phyloP scores from a whole-genome alignment of 2,888 invertebrate species.

The Morpho achilles region DNA sequence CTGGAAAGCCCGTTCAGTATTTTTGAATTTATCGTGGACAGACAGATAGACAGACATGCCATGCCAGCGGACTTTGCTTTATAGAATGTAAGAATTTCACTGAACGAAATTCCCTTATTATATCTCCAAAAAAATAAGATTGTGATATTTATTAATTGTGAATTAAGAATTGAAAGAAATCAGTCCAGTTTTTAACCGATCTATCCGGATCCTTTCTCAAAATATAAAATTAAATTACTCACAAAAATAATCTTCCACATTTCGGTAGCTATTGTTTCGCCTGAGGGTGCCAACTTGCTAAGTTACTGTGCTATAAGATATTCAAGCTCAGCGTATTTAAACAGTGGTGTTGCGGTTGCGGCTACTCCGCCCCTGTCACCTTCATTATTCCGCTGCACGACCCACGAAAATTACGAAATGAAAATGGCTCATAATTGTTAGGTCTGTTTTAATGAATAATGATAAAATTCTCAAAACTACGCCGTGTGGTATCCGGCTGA shows the following conservation, averaged over 20 bases:
- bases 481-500: no score
- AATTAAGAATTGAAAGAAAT: no score
- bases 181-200: no score
- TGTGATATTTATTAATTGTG: no score
- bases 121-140: no score
- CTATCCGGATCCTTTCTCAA: no score
- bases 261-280: conserved; percentile 25
- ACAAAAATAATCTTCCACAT: conserved; percentile 62
- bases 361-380: conserved; percentile 44
- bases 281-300: conserved; percentile 24
- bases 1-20: no score
- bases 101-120: no score
- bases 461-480: not conserved
- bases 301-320: conserved; percentile 38
- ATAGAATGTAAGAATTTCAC: no score
- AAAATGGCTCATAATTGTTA: conserved; percentile 21
- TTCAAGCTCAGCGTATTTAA: conserved; percentile 51
- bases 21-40: no score
- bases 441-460: conserved; percentile 14
- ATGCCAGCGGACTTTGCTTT: no score
- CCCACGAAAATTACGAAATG: conserved; percentile 53
- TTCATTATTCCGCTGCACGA: conserved; percentile 63
- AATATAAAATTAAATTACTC: conserved; percentile 32
- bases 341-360: conserved; percentile 49
- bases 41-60: no score